phyloP scores from a whole-genome alignment of 2,797 vertebrate genomes.

The Danio kyathit region DNA sequence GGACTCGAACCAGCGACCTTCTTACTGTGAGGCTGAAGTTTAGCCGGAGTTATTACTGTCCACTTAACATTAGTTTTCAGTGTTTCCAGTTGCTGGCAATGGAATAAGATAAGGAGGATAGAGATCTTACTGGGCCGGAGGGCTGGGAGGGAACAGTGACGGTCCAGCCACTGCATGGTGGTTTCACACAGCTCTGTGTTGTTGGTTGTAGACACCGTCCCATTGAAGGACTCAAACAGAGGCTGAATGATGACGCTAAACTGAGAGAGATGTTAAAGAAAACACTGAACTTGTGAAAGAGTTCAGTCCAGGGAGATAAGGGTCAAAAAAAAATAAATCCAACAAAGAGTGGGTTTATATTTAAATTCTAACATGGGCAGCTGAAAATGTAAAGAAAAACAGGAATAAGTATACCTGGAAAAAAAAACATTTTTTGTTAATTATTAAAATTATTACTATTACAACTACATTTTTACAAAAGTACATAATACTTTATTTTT shows the following conservation, averaged over 20 bases:
- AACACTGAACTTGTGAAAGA: background rate
- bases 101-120: background rate
- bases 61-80: background rate
- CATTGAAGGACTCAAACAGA: conserved; percentile 95
- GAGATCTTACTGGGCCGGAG: conserved; percentile 92
- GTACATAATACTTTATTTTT: no score
- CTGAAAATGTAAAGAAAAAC: no score
- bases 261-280: conserved; percentile 71
- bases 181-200: conserved; percentile 88
- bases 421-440: no score
- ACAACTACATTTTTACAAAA: no score
- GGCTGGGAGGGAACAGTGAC: conserved; percentile 88
- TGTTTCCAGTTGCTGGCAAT: background rate
- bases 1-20: no score
- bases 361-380: background rate
- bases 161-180: conserved; percentile 90
- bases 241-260: conserved; percentile 97
- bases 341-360: background rate
- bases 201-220: conserved; percentile 88
- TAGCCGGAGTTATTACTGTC: no score
- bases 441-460: no score
- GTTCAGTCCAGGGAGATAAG: background rate
- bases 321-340: background rate
- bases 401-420: no score
- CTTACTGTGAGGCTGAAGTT: no score